Evolutionary conservation across 2,113 vertebrate species (phyloP).

Genomic region (Gulo gulo): DNA sequence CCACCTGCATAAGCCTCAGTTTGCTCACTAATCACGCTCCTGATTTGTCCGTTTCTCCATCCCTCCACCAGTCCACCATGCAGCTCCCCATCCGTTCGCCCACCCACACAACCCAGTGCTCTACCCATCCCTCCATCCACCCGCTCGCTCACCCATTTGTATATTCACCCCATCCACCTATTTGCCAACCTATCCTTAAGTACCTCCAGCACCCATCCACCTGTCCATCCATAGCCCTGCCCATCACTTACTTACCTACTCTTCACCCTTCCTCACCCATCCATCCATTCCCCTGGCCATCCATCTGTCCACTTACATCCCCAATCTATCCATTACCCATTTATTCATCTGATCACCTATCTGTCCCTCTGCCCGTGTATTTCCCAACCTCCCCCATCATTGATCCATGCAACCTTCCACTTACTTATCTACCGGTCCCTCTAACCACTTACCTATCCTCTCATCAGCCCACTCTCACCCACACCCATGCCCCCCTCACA

Average conservation of each 20-base stretch:
- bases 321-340: background rate
- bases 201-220: background rate
- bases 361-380: background rate
- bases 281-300: background rate
- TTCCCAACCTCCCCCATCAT: background rate
- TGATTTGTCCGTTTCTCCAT: background rate
- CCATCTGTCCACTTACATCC: background rate
- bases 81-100: background rate
- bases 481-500: background rate
- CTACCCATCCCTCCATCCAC: background rate
- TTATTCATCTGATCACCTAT: background rate
- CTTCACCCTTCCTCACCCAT: constrained; percentile 4
- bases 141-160: background rate
- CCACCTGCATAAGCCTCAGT: background rate
- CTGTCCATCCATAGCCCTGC: background rate
- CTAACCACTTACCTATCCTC: constrained; percentile 18
- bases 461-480: background rate
- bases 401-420: background rate
- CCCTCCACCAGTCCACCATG: background rate
- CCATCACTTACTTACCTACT: background rate
- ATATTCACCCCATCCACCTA: background rate
- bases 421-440: constrained; percentile 16
- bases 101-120: background rate
- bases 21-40: constrained; percentile 16
- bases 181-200: background rate